Evolutionary conservation across 2,888 invertebrate genomes (phyloP).

Genomic region (Conops quadrifasciatus): DNA sequence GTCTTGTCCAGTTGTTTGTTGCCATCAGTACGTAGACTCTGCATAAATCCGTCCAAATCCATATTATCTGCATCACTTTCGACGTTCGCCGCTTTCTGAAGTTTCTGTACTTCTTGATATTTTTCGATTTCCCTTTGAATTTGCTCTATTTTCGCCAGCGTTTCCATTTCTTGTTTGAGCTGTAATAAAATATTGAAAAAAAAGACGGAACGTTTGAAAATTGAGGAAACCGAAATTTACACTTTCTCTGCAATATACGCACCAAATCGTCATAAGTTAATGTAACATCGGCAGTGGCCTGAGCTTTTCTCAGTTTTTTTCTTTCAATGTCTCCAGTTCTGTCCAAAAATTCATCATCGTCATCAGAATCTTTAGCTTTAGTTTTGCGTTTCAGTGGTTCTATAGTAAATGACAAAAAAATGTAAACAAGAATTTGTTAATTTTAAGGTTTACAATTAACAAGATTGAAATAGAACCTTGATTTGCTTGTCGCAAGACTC

Average conservation of each 20-base stretch:
- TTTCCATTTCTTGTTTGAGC: constrained; percentile 57
- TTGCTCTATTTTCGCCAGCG: constrained; percentile 71
- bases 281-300: constrained; percentile 54
- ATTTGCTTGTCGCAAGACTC: constrained; percentile 83
- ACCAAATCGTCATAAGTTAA: constrained; percentile 76
- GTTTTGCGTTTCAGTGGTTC: constrained; percentile 83
- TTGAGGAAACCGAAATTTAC: neutral
- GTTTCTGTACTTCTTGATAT: constrained; percentile 65
- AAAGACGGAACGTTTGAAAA: neutral
- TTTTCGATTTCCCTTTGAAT: constrained; percentile 68
- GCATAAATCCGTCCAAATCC: constrained; percentile 87
- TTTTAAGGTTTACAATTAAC: constrained; percentile 3
- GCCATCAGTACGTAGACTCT: constrained; percentile 70
- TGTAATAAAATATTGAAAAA: constrained; percentile 34
- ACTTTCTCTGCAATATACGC: constrained; percentile 43
- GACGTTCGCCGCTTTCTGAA: constrained; percentile 49
- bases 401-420: constrained; percentile 52
- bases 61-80: constrained; percentile 67
- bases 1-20: constrained; percentile 70
- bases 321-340: constrained; percentile 91
- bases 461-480: constrained; percentile 71
- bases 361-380: constrained; percentile 85
- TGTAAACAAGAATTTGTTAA: constrained; percentile 2
- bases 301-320: constrained; percentile 76
- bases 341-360: constrained; percentile 95